Evolutionary conservation across 2,113 vertebrate species (phyloP).

Genomic region (Quiscalus mexicanus): DNA sequence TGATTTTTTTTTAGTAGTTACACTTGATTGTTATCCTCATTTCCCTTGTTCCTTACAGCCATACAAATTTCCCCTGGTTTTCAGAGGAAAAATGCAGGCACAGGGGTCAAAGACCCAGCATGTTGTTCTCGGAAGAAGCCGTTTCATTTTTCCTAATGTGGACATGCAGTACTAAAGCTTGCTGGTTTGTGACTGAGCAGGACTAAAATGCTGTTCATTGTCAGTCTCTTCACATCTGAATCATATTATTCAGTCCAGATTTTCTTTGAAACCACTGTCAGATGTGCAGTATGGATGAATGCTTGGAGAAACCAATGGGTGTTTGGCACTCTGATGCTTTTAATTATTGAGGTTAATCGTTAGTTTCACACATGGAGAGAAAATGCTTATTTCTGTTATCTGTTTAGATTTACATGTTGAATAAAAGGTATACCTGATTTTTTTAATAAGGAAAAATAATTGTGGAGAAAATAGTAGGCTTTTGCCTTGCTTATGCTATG

Average conservation of each 20-base stretch:
- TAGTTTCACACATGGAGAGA: neutral
- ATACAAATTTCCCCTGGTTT: slow-evolving; percentile 6
- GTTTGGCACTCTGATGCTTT: slow-evolving; percentile 12
- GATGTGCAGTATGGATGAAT: slow-evolving; percentile 36
- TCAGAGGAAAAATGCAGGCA: neutral
- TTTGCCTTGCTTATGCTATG: neutral
- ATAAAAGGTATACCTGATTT: neutral
- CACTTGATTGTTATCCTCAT: neutral
- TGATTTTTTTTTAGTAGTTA: neutral
- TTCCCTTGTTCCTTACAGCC: too few species aligned
- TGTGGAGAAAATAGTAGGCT: neutral
- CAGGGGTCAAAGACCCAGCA: neutral
- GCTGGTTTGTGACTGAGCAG: slow-evolving; percentile 40
- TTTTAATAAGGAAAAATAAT: neutral
- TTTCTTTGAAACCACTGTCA: slow-evolving; percentile 67
- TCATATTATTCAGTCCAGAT: slow-evolving; percentile 69
- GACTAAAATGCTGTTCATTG: slow-evolving; percentile 65
- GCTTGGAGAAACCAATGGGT: slow-evolving; percentile 14
- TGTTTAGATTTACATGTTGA: neutral
- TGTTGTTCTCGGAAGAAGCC: slow-evolving; percentile 36
- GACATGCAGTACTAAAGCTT: slow-evolving; percentile 45
- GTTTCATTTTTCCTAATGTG: slow-evolving; percentile 58
- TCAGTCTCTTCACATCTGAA: slow-evolving; percentile 67
- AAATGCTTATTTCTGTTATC: slow-evolving; percentile 28
- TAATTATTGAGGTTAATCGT: slow-evolving; percentile 39